phyloP scores from a whole-genome alignment of 2,113 vertebrate species.

The Notothenia rossii region DNA sequence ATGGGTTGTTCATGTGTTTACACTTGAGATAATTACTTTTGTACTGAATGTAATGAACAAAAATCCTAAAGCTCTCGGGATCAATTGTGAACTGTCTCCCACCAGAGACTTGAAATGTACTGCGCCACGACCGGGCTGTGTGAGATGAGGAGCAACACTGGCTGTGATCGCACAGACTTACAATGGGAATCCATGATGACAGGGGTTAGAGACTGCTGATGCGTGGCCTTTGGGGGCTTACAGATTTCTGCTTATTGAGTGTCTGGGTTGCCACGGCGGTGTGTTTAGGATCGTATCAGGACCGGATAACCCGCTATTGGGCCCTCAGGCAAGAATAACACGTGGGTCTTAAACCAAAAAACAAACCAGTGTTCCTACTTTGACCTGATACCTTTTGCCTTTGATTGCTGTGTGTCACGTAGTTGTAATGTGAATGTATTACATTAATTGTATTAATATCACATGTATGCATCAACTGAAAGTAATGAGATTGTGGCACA shows the following conservation, averaged over 20 bases:
- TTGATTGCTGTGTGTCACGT: background rate
- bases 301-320: background rate
- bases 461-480: background rate
- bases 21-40: slow-evolving; percentile 10
- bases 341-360: background rate
- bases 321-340: background rate
- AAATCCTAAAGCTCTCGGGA: slow-evolving; percentile 26
- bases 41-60: slow-evolving; percentile 16
- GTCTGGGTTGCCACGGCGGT: background rate
- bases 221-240: slow-evolving; percentile 4
- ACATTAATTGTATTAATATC: background rate
- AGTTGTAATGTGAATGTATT: background rate
- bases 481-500: background rate
- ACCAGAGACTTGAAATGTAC: slow-evolving; percentile 22
- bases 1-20: slow-evolving; percentile 24
- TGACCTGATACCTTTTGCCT: background rate
- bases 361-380: background rate
- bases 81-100: slow-evolving; percentile 11
- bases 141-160: slow-evolving; percentile 14
- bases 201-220: slow-evolving; percentile 30
- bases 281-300: background rate
- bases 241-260: slow-evolving; percentile 14
- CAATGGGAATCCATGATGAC: background rate
- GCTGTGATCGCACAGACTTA: background rate
- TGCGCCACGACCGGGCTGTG: background rate